Percentiles rank a stretch among this genome's conserved stretches.
These are phyloP conservation scores for Damaliscus lunatus DNA, from an alignment of 2,113 vertebrate species.

Conservation along the genomic window DNA sequence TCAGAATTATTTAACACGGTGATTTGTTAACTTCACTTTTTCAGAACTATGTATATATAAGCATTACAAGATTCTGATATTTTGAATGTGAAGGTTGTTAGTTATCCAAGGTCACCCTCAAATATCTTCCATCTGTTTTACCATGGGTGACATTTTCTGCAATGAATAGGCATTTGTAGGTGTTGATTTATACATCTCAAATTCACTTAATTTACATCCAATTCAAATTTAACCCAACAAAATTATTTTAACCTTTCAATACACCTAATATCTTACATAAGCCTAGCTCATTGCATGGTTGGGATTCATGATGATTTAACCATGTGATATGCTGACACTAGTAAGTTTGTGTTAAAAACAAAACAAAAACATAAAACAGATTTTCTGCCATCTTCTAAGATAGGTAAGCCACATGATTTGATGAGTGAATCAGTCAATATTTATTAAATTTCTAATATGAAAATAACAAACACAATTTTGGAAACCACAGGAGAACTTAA, in stretches of 20 bases:
- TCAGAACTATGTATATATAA: background rate
- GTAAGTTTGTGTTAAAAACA: background rate
- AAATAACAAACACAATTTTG: background rate
- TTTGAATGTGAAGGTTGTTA: background rate
- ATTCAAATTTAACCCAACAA: background rate
- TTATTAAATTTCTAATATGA: background rate
- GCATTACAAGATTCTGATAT: background rate
- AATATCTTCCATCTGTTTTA: constrained; percentile 35
- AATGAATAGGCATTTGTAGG: background rate
- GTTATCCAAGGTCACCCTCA: background rate
- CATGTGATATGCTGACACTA: background rate
- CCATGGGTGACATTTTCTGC: background rate
- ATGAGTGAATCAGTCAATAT: background rate
- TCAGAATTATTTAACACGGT: background rate
- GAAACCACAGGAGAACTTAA: background rate
- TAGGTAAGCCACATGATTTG: background rate
- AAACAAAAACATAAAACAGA: background rate
- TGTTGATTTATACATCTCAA: background rate
- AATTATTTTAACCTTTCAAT: background rate
- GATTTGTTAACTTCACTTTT: background rate
- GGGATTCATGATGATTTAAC: background rate
- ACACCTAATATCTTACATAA: background rate
- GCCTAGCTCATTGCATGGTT: background rate
- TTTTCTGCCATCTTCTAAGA: background rate
- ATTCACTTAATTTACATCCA: background rate